A percentile compares a stretch with the other conserved stretches of the same genome.
phyloP scores from a whole-genome alignment of 30 jellyfish, hydroid and myxozoan genomes.

The Turritopsis dohrnii region DNA sequence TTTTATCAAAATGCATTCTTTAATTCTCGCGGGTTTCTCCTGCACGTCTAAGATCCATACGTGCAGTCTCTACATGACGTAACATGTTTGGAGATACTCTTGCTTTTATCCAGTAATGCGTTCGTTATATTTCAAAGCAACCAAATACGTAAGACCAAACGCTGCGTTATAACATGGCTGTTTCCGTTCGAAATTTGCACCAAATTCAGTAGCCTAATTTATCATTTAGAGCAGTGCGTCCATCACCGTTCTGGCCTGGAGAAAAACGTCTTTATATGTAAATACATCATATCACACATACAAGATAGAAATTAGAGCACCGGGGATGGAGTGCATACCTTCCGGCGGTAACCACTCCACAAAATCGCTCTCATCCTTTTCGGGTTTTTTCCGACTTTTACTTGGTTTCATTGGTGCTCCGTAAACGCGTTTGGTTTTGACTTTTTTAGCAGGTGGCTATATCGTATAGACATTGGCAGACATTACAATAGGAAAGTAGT shows the following conservation, averaged over 20 bases:
- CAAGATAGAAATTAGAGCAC: background rate
- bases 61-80: background rate
- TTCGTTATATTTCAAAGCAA: background rate
- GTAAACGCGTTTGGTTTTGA: constrained; percentile 40
- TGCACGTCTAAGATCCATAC: background rate
- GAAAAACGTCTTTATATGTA: background rate
- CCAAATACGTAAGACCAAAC: background rate
- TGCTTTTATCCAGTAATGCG: too few species aligned
- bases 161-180: too few species aligned
- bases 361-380: constrained; percentile 37
- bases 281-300: background rate
- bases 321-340: constrained; percentile 29
- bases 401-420: constrained; percentile 52
- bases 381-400: background rate
- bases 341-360: constrained; percentile 87
- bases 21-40: background rate
- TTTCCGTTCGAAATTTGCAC: too few species aligned
- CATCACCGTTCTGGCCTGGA: constrained; percentile 78
- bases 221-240: constrained; percentile 67
- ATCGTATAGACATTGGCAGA: too few species aligned
- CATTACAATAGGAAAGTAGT: too few species aligned
- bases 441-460: constrained; percentile 18
- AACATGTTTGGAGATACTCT: too few species aligned
- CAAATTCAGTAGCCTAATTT: constrained; percentile 52
- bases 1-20: background rate